Evolutionary conservation across 2,888 invertebrate species (phyloP), one percentile per base, ranked within the genome.

Genomic region (Cephalotes varians): DNA sequence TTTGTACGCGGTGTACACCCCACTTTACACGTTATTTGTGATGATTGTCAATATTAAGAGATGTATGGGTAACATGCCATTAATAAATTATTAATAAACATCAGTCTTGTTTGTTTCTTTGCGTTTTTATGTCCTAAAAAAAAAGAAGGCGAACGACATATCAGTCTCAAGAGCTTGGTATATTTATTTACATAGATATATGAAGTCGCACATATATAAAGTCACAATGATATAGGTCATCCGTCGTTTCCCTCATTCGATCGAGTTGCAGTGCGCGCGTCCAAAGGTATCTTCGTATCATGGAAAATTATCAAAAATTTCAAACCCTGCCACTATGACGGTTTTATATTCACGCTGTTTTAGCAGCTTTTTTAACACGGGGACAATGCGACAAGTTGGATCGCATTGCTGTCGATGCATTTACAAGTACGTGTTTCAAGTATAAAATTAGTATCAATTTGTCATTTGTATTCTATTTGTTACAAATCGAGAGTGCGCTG

Each of bases 11-110:
- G 86, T 92, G 90, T 92, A 92, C 87, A 92, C 86, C 83, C n/a
- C 86, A 86, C 87, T 92, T 93, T 92, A 92, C 90, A 92, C 88
- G 67, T 87, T 90, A 86, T 82, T 88, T 88, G 84, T 85, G 90
- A 90, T 77, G 86, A 86, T 73, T 85, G 85, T 87, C 77, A 79
- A 86, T 85, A 82, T 87, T 82, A 85, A 84, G 51, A 79, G 71
- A 85, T 90, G 86, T 90, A 87, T 82, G 76, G 71, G 86, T 69
- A 58, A 44, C 82, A 86, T 86, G 86, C 64, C 62, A 85, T 84
- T 81, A 92, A 92, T 92, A 92, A 92, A 92, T 91, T 92, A 92
- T 92, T 92, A 91, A 84, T 88, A 92, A 90, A 85, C 65, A 85
- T 40, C 44, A 28, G 1, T 76, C 21, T 25, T 5, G 21, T 49